Base-by-base conservation (phyloP, 1,140 invertebrate species). In the Bombus terrestris region DNA sequence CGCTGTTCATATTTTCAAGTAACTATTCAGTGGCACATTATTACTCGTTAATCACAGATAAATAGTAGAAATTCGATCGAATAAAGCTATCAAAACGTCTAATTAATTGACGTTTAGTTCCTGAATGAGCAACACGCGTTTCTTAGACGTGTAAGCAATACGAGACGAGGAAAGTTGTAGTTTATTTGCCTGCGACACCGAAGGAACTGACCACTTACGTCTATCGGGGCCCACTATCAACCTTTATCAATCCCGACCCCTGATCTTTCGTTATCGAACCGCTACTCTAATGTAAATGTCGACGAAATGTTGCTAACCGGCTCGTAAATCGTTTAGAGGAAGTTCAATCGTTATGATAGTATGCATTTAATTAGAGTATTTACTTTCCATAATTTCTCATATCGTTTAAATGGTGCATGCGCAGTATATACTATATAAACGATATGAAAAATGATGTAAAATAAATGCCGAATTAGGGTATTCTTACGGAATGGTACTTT, bases 191-290 rank as follows among this genome's bases (percentile, higher is more conserved):
- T 72, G n/a, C 87, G 85, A 80, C 83, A 41, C 77, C 57, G 69
- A 85, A 87, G 75, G 77, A 89, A 92, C 92, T 92, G 86, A 83
- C 85, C 76, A 80, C 86, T 89, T 90, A 89, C 41, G 81, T 13
- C 41, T 68, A 73, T 62, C 76, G 80, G 28, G 12, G 39, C 69
- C 13, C 57, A 86, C 88, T 89, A 90, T 92, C 90, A 83, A 28
- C 5, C 62, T 57, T 91, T 91, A 91, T 92, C 91, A 88, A 62
- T 72, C 59, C 75, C 87, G 91, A 92, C 92, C 91, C 88, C 87
- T 92, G 92, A 92, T 90, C 91, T 83, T 28, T 73, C 75, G 35
- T 90, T 90, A 91, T 91, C 86, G 71, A 66, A 43, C 10, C 53
- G 18, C 12, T 62, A 37, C 86, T 72, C 68, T 43, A 53, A 37